These are phyloP conservation scores for Drosophila rufa DNA, from an alignment of 1,140 invertebrate species.

Conservation along the genomic window DNA sequence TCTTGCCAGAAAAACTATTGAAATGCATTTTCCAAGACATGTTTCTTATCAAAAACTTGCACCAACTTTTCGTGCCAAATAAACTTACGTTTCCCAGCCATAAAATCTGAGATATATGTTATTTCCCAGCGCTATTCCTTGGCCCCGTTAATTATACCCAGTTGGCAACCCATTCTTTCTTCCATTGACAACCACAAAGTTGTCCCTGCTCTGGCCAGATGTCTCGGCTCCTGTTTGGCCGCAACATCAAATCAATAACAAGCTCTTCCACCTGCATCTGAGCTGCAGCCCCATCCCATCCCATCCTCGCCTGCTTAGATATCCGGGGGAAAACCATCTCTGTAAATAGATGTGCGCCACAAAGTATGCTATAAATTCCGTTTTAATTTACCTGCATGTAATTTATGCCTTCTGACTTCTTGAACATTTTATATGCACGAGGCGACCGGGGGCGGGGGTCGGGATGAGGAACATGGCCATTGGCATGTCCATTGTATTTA, in stretches of 20 bases:
- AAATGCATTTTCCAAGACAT: background rate
- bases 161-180: conserved; percentile 29
- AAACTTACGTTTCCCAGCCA: background rate
- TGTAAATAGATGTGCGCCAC: conserved; percentile 74
- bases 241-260: conserved; percentile 52
- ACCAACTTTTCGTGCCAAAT: background rate
- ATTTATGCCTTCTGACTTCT: conserved; percentile 83
- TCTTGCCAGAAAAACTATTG: background rate
- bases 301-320: background rate
- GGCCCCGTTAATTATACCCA: conserved; percentile 27
- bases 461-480: conserved; percentile 61
- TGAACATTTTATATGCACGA: conserved; percentile 61
- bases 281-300: background rate
- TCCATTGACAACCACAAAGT: conserved; percentile 42
- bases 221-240: conserved; percentile 39
- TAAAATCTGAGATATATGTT: conserved; percentile 22
- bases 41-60: background rate
- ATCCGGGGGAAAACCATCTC: conserved; percentile 32
- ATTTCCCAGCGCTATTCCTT: conserved; percentile 1
- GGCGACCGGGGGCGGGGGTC: background rate
- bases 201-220: conserved; percentile 45
- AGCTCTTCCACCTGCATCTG: conserved; percentile 29
- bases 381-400: conserved; percentile 84
- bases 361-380: conserved; percentile 82
- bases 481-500: conserved; percentile 82